Base-by-base conservation (phyloP, 2,797 vertebrate genomes). In the Zenarchopterus dispar region DNA sequence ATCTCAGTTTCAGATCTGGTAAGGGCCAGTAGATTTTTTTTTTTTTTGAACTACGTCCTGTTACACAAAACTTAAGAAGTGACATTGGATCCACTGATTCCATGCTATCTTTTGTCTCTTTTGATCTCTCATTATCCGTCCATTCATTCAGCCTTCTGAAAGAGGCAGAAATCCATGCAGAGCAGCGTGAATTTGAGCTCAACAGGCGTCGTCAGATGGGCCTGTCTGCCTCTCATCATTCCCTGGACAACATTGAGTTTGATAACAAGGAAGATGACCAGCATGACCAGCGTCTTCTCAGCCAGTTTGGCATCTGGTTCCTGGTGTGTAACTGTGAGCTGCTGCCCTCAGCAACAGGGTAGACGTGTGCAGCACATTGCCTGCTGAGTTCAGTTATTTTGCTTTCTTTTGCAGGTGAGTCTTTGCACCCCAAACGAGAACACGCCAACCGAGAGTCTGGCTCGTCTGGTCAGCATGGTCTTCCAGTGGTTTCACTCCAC, bases 401-500 rank as follows among this genome's bases (percentile, higher is more conserved):
- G n/a, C 44, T 42, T 57, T 13, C 13, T 1, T 51, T 13, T 43
- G 13, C 86, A 99, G 97, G 96, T 99, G 77, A 99, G 98, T 82
- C 92, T 99, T 67, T 99, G 98, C 77, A 98, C 98, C 0, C 98
- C 98, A 57, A 99, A 96, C 41, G 98, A 99, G 84, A 99, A 99
- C 90, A 99, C 98, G 0, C 98, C 98, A 2, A 99, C 98, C 0
- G 98, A 99, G 85, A 99, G 97, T 70, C 91, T 99, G 81, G 97
- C 98, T 18, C 93, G 98, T 52, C 92, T 99, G 75, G 98, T 99
- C 77, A 98, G 97, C 85, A 99, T 99, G 98, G 96, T 99, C 42
- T 99, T 99, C 84, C 98, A 99, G 90, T 99, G 98, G 98, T 99
- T 99, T 80, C 97, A 99, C 82, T 99, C 97, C 67, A 99, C 98